Percentiles rank a stretch among this genome's conserved stretches.
These are phyloP conservation scores for Cryptotis parvus DNA, from an alignment of 2,113 vertebrate genomes.

Conservation along the genomic window DNA sequence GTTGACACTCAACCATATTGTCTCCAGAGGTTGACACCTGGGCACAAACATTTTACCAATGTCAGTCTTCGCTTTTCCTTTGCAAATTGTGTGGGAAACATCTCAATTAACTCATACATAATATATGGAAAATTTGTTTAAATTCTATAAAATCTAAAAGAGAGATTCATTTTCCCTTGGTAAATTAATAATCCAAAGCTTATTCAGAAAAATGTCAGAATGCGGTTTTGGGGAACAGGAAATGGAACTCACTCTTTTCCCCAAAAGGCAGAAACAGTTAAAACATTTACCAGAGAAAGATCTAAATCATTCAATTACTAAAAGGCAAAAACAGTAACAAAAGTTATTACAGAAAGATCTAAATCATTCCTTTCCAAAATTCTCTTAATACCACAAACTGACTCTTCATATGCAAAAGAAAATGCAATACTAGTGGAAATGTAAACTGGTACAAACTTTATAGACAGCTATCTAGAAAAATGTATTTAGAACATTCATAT, in stretches of 20 bases:
- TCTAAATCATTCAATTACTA: no score
- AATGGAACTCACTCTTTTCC: constrained; percentile 13
- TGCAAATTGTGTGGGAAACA: constrained; percentile 11
- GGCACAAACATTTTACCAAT: constrained; percentile 42
- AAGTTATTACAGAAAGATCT: neutral
- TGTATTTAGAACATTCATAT: constrained; percentile 15
- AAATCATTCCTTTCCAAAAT: constrained; percentile 46
- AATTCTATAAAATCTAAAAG: constrained; percentile 46
- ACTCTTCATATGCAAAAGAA: constrained; percentile 34
- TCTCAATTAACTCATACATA: neutral
- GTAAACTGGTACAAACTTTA: constrained; percentile 10
- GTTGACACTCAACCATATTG: constrained; percentile 96
- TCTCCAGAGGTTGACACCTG: constrained; percentile 94
- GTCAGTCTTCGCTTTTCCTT: constrained; percentile 47
- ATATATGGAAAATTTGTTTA: constrained; percentile 39
- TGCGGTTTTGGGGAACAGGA: neutral
- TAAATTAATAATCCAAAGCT: constrained; percentile 6
- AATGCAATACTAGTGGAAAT: neutral
- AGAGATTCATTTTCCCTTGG: neutral
- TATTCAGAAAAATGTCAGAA: constrained; percentile 24
- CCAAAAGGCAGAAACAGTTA: neutral
- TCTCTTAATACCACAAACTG: constrained; percentile 39
- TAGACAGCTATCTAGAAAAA: constrained; percentile 9
- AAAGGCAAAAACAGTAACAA: no score
- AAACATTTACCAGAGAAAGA: no score